phyloP scores from a whole-genome alignment of 2,113 vertebrate species.

The Aphelocoma coerulescens region DNA sequence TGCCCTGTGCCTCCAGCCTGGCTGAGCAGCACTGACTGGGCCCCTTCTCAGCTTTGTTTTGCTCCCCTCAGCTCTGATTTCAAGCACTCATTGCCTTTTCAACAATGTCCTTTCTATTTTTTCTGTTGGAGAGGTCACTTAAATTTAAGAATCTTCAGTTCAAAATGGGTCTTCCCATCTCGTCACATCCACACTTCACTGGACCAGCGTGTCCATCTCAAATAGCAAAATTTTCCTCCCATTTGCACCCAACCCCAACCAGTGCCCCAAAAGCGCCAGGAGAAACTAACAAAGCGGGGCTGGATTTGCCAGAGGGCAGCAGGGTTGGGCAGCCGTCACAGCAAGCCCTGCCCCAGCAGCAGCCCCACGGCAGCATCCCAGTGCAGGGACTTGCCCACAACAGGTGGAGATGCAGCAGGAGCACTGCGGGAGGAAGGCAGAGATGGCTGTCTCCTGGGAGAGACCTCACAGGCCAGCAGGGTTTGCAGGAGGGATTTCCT shows the following conservation, averaged over 20 bases:
- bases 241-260: not conserved
- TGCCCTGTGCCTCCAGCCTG: not conserved
- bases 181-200: not conserved
- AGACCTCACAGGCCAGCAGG: not conserved
- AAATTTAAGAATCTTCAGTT: not conserved
- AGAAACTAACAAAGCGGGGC: not conserved
- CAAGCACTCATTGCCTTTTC: not conserved
- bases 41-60: not conserved
- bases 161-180: not conserved
- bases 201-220: not conserved
- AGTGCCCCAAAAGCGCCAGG: not conserved
- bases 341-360: not conserved
- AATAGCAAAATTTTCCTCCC: not conserved
- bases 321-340: not conserved
- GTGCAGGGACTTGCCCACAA: not conserved
- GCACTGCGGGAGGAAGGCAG: not conserved
- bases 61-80: not conserved
- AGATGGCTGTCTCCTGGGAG: not conserved
- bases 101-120: not conserved
- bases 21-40: not conserved
- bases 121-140: not conserved
- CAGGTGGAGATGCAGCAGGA: not conserved
- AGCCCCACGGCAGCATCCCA: not conserved
- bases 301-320: not conserved
- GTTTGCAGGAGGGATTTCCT: not conserved